phyloP scores from a whole-genome alignment of 2,113 vertebrate genomes.

The Nicator chloris region DNA sequence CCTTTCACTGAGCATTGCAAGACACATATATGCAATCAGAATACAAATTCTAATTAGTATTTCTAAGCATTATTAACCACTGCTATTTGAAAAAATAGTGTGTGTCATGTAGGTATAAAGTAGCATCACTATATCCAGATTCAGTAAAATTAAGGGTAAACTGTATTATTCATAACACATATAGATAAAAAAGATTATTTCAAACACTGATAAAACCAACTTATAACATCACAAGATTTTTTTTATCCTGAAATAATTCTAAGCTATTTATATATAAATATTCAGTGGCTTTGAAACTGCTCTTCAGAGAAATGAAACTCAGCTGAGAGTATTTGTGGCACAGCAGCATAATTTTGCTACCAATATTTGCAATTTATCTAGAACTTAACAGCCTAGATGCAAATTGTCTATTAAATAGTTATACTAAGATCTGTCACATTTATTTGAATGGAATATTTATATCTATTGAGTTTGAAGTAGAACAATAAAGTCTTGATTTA shows the following conservation, averaged over 20 bases:
- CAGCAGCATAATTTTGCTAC: neutral
- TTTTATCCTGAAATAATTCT: neutral
- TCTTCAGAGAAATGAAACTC: neutral
- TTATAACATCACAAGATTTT: neutral
- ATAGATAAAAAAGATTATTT: neutral
- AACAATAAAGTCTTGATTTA: neutral
- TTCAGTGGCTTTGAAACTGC: neutral
- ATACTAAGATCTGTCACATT: neutral
- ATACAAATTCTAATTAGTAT: neutral
- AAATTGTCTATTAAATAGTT: neutral
- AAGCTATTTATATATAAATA: neutral
- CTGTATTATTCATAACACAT: neutral
- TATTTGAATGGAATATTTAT: neutral
- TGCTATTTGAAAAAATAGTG: neutral
- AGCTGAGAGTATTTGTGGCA: neutral
- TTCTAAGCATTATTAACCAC: neutral
- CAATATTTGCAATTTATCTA: neutral
- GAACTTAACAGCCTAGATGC: neutral
- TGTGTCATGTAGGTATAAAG: neutral
- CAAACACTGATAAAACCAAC: neutral
- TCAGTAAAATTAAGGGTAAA: neutral
- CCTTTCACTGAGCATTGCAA: neutral
- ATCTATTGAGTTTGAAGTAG: neutral
- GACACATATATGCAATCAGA: neutral
- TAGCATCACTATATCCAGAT: neutral